Base-by-base conservation (phyloP, 1,140 invertebrate species). In the Drosophila subobscura region DNA sequence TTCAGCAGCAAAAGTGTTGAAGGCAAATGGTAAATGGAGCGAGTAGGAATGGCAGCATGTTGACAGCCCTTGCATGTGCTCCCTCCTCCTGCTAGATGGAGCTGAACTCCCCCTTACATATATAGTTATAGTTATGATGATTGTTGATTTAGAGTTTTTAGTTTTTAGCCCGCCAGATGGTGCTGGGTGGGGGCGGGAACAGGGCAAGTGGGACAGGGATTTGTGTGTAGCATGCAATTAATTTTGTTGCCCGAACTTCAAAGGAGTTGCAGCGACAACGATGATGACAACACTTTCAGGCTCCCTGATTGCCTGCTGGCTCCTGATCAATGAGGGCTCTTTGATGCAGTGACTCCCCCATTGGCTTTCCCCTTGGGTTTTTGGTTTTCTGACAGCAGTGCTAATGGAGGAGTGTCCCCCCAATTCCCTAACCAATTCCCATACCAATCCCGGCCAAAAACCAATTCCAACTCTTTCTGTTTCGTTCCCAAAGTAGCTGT, bases 81-180 rank as follows among this genome's bases (percentile, higher is more conserved):
- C 33, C 23, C 33, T 3, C 33, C 7, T 3, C 3, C 33, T 37
- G 3, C 10, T 37, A 10, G 8, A 37, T 12, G 10, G 33, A 37
- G 33, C 33, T 37, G 33, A 10, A 37, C 33, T 37, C 12, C 37
- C 10, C 49, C 14, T 1, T 20, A 20, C 16, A 61, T 23, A 50
- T 44, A 64, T 59, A 85, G 68, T 86, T 85, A 81, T 85, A 85
- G 78, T 88, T 86, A 86, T 86, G 83, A 81, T 86, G 81, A 88
- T 86, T 86, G 81, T 86, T 86, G 81, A 86, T 86, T 86, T 88
- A 88, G 67, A 78, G 77, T 78, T 88, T 68, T 81, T 67, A 63
- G 78, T 78, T 79, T 63, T 47, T 55, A 41, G 44, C 27, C 44
- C 23, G 58, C 57, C 51, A 68, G 65, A 68, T 67, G 47, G 56